These are phyloP conservation scores for Orthosia gothica DNA, from an alignment of 2,888 invertebrate species.

Conservation along the genomic window DNA sequence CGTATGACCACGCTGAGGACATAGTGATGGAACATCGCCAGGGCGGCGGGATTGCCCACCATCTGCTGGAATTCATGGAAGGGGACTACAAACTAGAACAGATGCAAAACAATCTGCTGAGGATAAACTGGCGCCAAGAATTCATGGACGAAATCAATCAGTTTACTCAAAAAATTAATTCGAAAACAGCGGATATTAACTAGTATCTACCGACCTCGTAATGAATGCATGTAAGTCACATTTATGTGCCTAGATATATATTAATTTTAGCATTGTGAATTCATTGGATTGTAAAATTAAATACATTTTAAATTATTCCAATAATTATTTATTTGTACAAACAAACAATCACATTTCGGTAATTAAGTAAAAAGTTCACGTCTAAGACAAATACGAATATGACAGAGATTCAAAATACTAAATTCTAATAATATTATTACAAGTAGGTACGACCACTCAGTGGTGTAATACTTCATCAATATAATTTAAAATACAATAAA, in stretches of 20 bases:
- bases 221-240: not conserved
- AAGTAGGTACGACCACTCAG: slow-evolving; percentile 41
- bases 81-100: slow-evolving; percentile 29
- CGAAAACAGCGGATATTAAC: slow-evolving; percentile 38
- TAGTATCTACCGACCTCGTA: slow-evolving; percentile 11
- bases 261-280: not conserved
- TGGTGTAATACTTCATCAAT: slow-evolving; percentile 46
- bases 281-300: slow-evolving; percentile 16
- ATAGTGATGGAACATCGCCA: slow-evolving; percentile 98
- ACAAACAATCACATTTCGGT: slow-evolving; percentile 79
- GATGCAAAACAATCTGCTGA: slow-evolving; percentile 41
- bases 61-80: slow-evolving; percentile 94
- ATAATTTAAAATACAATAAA: slow-evolving; percentile 45
- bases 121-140: slow-evolving; percentile 9
- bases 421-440: slow-evolving; percentile 62
- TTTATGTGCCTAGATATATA: slow-evolving; percentile 2
- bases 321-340: slow-evolving; percentile 86
- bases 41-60: slow-evolving; percentile 93
- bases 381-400: slow-evolving; percentile 73
- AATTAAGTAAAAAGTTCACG: slow-evolving; percentile 76
- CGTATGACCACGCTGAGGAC: slow-evolving; percentile 99
- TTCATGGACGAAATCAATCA: slow-evolving; percentile 41
- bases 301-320: slow-evolving; percentile 64
- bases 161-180: slow-evolving; percentile 6
- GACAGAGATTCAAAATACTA: slow-evolving; percentile 73